Base-by-base conservation (phyloP, 2,113 vertebrate genomes). In the Cryptomyrus ogoouensis region DNA sequence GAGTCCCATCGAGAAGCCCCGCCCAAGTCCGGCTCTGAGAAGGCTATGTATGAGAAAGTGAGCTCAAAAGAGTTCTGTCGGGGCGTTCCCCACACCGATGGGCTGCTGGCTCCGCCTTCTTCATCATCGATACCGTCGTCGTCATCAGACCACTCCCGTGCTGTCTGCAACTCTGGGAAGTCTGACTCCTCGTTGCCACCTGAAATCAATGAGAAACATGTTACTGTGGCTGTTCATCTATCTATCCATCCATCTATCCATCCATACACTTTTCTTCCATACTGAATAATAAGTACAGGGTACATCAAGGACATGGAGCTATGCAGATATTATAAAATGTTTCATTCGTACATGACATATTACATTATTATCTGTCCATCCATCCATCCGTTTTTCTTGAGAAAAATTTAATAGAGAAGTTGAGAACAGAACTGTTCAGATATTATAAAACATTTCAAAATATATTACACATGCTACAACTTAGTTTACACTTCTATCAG, bases 111-210 rank as follows among this genome's bases (percentile, higher is more conserved):
- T 89, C 94, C 94, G 50, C 93, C 90, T 89, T 97, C 88, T 35
- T 96, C 95, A 21, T 96, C 96, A 52, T 96, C 96, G 10, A 94
- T 95, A 47, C 92, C 93, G 5, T 94, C 94, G 0, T 97, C 97
- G 0, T 98, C 97, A 0, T 98, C 97, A 0, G 97, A 97, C 96
- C 96, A 97, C 85, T 98, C 97, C 83, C 96, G 95, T 80, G 97
- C 97, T 21, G 97, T 97, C 88, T 97, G 97, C 92, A 98, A 94
- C 90, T 98, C 97, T 0, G 95, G 97, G 88, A 97, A 95, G 92
- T 98, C 97, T 0, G 97, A 97, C 92, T 98, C 97, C 83, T 97
- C 97, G 5, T 97, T 97, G 89, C 96, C 97, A 88, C 97, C 97
- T 98, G 91, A 66, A 90, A 66, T 44, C 1, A 42, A 88, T 5